phyloP scores from a whole-genome alignment of 1,140 invertebrate genomes.

The Sesamia nonagrioides region DNA sequence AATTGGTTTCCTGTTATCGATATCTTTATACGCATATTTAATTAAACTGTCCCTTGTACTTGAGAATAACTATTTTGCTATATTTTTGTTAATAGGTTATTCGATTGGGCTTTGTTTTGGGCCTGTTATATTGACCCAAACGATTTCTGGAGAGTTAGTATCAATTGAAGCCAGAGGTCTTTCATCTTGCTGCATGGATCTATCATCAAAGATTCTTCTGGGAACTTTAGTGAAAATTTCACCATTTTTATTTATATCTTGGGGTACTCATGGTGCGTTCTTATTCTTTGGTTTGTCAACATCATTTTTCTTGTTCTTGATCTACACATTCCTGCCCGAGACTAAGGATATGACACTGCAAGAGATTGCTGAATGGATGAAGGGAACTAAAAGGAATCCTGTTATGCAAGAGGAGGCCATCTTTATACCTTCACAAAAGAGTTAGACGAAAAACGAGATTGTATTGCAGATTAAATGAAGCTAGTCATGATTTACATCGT shows the following conservation, averaged over 20 bases:
- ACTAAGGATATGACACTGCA: slow-evolving; percentile 55
- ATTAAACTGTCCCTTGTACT: slow-evolving; percentile 41
- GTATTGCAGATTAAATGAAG: background rate
- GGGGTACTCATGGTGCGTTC: slow-evolving; percentile 50
- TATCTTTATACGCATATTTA: slow-evolving; percentile 48
- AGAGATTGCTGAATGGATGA: slow-evolving; percentile 44
- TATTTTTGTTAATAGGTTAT: slow-evolving; percentile 46
- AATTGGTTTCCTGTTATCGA: slow-evolving; percentile 9
- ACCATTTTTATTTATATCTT: slow-evolving; percentile 40
- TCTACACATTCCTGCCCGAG: slow-evolving; percentile 53
- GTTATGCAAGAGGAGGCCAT: background rate
- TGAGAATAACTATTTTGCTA: slow-evolving; percentile 44
- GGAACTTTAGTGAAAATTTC: slow-evolving; percentile 49
- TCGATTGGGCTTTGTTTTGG: slow-evolving; percentile 47
- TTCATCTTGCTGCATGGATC: slow-evolving; percentile 29
- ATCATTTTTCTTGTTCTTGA: slow-evolving; percentile 45
- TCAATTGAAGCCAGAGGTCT: slow-evolving; percentile 45
- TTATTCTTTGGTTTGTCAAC: slow-evolving; percentile 43
- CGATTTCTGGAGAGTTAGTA: slow-evolving; percentile 49
- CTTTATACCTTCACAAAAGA: slow-evolving; percentile 15
- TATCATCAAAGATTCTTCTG: slow-evolving; percentile 22
- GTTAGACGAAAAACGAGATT: background rate
- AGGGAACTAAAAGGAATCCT: background rate
- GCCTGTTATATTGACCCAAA: slow-evolving; percentile 43
- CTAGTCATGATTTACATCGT: background rate